Evolutionary conservation across 2,888 invertebrate genomes (phyloP).

Genomic region (Hoplodrina ambigua): DNA sequence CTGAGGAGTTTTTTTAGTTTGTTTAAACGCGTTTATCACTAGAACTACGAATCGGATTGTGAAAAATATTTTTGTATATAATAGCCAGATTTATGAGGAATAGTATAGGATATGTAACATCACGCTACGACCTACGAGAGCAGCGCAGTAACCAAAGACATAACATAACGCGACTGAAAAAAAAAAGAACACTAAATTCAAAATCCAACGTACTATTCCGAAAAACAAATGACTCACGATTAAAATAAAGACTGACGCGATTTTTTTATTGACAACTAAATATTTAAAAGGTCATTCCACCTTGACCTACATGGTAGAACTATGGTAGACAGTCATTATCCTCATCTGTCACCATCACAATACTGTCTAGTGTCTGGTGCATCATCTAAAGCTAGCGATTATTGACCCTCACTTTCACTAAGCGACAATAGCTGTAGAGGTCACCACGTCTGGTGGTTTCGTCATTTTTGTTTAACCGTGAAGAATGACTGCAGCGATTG

Average conservation of each 20-base stretch:
- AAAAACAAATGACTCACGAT: conserved; percentile 5
- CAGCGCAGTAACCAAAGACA: too few relatives aligned
- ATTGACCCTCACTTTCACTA: conserved; percentile 57
- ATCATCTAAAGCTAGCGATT: conserved; percentile 34
- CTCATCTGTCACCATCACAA: conserved; percentile 46
- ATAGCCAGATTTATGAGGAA: too few relatives aligned
- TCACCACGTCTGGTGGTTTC: conserved; percentile 31
- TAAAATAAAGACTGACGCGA: not conserved
- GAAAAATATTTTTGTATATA: too few relatives aligned
- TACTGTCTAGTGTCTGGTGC: conserved; percentile 49
- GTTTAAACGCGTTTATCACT: too few relatives aligned
- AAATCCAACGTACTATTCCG: not conserved
- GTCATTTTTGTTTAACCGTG: conserved; percentile 22
- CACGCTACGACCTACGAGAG: too few relatives aligned
- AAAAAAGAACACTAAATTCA: too few relatives aligned
- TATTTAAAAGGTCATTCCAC: conserved; percentile 33
- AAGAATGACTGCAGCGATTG: conserved; percentile 30
- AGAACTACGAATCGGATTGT: too few relatives aligned
- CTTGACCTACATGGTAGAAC: conserved; percentile 36
- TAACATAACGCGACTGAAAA: too few relatives aligned
- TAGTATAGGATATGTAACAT: too few relatives aligned
- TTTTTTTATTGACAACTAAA: not conserved
- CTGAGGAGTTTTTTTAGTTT: too few relatives aligned
- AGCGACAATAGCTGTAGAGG: conserved; percentile 21
- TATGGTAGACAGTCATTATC: conserved; percentile 38